Percentiles rank a stretch among this genome's conserved stretches.
Conservation (phyloP, 2,797 vertebrate species). For the Falco peregrinus region DNA sequence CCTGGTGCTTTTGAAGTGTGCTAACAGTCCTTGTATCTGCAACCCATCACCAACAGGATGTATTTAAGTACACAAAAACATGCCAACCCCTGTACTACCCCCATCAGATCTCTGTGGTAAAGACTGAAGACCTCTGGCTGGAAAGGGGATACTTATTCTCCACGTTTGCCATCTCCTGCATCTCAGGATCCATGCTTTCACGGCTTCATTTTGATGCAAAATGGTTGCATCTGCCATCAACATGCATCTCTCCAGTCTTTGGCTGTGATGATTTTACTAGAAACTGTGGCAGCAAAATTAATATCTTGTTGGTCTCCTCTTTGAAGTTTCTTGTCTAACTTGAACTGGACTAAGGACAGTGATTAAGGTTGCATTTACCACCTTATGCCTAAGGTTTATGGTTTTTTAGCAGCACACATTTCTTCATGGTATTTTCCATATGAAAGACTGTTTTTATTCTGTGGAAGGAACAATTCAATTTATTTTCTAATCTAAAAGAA, state of each 20-base stretch:
- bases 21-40: not conserved
- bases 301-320: not conserved
- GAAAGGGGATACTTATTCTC: not conserved
- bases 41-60: not conserved
- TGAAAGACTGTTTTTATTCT: not conserved
- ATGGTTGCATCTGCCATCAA: not conserved
- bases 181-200: not conserved
- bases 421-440: not conserved
- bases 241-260: not conserved
- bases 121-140: not conserved
- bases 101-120: not conserved
- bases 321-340: not conserved
- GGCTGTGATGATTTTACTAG: not conserved
- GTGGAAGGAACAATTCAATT: not conserved
- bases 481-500: constrained; percentile 3
- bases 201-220: not conserved
- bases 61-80: not conserved
- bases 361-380: not conserved
- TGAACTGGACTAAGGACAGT: not conserved
- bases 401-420: not conserved
- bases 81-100: not conserved
- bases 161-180: not conserved
- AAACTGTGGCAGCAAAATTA: not conserved
- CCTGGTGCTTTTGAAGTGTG: not conserved
- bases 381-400: not conserved